These are phyloP conservation scores for Cryptops parisi DNA, from an alignment of 2,888 invertebrate genomes.

Conservation along the genomic window DNA sequence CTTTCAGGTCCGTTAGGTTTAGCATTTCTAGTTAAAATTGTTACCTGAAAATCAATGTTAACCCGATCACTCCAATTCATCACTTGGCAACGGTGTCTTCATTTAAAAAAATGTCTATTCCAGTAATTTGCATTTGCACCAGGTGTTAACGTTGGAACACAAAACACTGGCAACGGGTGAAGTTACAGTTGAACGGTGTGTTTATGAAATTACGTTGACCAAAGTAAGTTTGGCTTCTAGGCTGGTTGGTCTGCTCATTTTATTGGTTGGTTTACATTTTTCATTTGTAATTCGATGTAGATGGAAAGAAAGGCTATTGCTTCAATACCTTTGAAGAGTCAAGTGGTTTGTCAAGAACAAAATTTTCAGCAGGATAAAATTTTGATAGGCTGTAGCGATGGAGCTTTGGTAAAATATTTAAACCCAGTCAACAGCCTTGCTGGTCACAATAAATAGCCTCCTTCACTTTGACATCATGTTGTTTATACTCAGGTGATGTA, in stretches of 20 bases:
- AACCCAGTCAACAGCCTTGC: too few relatives aligned
- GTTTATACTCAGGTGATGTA: too few relatives aligned
- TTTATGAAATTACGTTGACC: conserved; percentile 28
- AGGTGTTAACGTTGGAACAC: conserved; percentile 67
- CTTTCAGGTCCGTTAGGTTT: conserved; percentile 36
- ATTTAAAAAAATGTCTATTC: conserved; percentile 14
- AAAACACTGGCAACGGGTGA: conserved; percentile 51
- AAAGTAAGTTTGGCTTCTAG: too few relatives aligned
- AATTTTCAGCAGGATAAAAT: conserved; percentile 59
- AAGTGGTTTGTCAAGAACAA: conserved; percentile 45
- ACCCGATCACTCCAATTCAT: too few relatives aligned
- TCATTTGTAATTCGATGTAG: conserved; percentile 34
- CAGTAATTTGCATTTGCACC: conserved; percentile 51
- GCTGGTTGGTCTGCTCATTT: neutral
- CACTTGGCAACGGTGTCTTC: too few relatives aligned
- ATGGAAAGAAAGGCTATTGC: conserved; percentile 47
- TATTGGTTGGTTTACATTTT: neutral
- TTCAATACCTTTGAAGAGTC: conserved; percentile 53
- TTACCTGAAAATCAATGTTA: too few relatives aligned
- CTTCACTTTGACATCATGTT: too few relatives aligned
- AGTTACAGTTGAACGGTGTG: conserved; percentile 26
- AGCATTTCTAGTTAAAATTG: too few relatives aligned
- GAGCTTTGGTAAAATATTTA: conserved; percentile 43
- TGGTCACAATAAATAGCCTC: too few relatives aligned
- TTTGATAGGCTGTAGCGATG: conserved; percentile 69